A percentile compares a stretch with the other conserved stretches of the same genome.
Conservation (phyloP, 2,113 vertebrate species). For the Leptodactylus fuscus region DNA sequence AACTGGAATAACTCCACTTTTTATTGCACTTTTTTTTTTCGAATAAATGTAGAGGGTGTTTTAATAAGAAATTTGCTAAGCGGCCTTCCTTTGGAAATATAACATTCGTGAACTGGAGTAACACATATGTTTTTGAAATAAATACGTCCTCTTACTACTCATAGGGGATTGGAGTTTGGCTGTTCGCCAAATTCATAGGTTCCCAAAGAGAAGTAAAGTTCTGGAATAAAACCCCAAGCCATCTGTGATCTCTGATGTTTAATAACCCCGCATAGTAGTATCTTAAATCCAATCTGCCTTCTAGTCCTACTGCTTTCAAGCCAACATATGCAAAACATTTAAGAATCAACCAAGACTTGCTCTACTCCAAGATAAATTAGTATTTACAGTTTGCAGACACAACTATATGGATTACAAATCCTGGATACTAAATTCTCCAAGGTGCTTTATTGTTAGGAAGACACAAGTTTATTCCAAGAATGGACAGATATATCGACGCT, state of each 20-base stretch:
- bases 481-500: slow-evolving; percentile 14
- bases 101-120: slow-evolving; percentile 65
- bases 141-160: slow-evolving; percentile 61
- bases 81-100: slow-evolving; percentile 67
- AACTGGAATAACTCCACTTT: slow-evolving; percentile 62
- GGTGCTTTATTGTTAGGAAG: slow-evolving; percentile 16
- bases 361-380: slow-evolving; percentile 36
- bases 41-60: slow-evolving; percentile 60
- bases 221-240: slow-evolving; percentile 64
- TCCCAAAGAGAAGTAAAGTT: slow-evolving; percentile 30
- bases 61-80: slow-evolving; percentile 61
- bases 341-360: not conserved
- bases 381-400: slow-evolving; percentile 18
- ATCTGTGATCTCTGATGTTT: slow-evolving; percentile 59
- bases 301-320: slow-evolving; percentile 15
- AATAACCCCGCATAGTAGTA: slow-evolving; percentile 61
- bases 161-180: slow-evolving; percentile 59
- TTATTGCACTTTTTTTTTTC: slow-evolving; percentile 58
- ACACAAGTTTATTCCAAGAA: slow-evolving; percentile 5
- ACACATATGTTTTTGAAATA: slow-evolving; percentile 67
- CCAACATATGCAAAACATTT: slow-evolving; percentile 42
- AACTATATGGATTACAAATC: slow-evolving; percentile 17
- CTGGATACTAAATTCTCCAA: not conserved
- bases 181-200: slow-evolving; percentile 63
- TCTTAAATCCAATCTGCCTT: slow-evolving; percentile 57